Evolutionary conservation across 1,140 invertebrate species (phyloP).

Genomic region (Antheraea mylitta): DNA sequence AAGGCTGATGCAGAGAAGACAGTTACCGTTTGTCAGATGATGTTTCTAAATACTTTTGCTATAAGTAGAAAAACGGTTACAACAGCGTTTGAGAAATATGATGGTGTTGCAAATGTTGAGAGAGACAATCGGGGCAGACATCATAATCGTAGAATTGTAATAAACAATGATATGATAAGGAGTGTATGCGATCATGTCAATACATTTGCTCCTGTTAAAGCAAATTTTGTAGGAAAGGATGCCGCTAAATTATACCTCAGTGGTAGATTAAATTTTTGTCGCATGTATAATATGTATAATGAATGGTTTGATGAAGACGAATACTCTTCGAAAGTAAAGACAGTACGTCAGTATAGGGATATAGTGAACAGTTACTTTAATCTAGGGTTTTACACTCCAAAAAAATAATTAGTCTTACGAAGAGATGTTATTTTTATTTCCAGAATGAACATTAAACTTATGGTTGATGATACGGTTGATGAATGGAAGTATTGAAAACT

Average conservation of each 20-base stretch:
- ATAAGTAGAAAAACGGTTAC: constrained; percentile 18
- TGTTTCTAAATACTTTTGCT: constrained; percentile 26
- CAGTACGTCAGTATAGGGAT: neutral
- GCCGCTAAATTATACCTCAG: neutral
- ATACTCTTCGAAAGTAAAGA: neutral
- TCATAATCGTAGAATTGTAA: constrained; percentile 18
- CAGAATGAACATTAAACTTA: too few relatives aligned
- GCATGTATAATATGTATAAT: neutral
- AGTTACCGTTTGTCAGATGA: constrained; percentile 25
- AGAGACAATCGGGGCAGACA: constrained; percentile 21
- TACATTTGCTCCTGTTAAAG: neutral
- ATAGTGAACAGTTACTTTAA: neutral
- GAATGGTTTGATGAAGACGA: neutral
- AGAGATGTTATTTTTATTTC: neutral
- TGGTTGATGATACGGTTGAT: too few relatives aligned
- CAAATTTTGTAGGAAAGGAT: constrained; percentile 4
- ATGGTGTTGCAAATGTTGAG: constrained; percentile 16
- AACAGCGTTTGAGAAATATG: constrained; percentile 29
- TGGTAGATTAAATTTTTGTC: neutral
- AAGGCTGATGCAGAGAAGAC: too few relatives aligned
- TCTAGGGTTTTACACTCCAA: neutral
- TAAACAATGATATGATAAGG: constrained; percentile 18
- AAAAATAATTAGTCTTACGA: neutral
- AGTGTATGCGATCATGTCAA: constrained; percentile 1
- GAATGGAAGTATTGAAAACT: too few relatives aligned